Evolutionary conservation across 2,113 vertebrate species (phyloP).

Genomic region (Butorides virescens): DNA sequence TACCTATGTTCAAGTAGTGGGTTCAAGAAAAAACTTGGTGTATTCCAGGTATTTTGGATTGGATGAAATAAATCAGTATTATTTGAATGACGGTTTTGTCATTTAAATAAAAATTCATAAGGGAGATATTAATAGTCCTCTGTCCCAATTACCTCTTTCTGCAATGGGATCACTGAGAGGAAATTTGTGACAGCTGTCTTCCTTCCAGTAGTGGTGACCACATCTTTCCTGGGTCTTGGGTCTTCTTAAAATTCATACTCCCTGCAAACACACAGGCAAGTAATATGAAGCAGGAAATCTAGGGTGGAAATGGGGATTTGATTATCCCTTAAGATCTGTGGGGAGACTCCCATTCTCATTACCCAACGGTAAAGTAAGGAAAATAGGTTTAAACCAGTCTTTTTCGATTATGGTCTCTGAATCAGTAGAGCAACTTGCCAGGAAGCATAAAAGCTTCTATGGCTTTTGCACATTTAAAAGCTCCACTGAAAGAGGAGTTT

Average conservation of each 20-base stretch:
- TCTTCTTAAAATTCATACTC: not conserved
- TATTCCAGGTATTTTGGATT: not conserved
- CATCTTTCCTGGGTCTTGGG: not conserved
- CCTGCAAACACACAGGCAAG: not conserved
- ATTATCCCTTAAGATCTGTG: constrained; percentile 8
- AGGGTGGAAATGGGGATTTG: constrained; percentile 13
- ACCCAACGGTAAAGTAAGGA: not conserved
- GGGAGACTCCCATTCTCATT: constrained; percentile 23
- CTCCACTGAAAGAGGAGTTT: constrained; percentile 18
- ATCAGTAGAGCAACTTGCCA: constrained; percentile 39
- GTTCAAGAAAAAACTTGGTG: not conserved
- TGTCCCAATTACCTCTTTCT: not conserved
- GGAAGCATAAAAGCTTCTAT: constrained; percentile 45
- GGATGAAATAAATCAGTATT: not conserved
- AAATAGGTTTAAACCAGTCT: constrained; percentile 3
- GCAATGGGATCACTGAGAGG: not conserved
- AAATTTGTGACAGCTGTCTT: not conserved
- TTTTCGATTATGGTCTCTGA: constrained; percentile 21
- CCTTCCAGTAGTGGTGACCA: not conserved
- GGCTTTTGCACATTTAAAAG: constrained; percentile 32
- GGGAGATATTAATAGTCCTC: not conserved
- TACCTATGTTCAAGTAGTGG: not conserved
- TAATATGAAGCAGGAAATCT: not conserved
- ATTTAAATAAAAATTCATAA: not conserved
- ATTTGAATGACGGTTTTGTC: not conserved